Conservation (phyloP, 35 echinoderm and acorn worm species). For the Heliocidaris tuberculata region DNA sequence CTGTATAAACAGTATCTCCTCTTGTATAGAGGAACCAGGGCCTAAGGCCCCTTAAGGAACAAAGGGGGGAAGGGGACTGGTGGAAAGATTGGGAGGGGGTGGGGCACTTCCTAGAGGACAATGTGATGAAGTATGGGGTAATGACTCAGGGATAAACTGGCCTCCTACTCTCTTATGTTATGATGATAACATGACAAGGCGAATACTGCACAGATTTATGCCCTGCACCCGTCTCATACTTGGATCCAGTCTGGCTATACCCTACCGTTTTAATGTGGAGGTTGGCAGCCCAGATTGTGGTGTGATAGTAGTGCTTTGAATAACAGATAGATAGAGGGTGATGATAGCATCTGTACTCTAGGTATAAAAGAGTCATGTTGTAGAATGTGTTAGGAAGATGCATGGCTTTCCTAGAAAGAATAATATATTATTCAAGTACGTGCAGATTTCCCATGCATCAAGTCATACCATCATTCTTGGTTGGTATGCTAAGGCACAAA, state of each 20-base stretch:
- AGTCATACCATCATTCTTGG: background rate
- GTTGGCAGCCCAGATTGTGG: background rate
- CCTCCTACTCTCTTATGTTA: background rate
- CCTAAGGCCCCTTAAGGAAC: background rate
- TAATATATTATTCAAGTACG: background rate
- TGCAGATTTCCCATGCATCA: slow-evolving; percentile 1
- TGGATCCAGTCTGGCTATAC: background rate
- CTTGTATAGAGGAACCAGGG: background rate
- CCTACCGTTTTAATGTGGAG: background rate
- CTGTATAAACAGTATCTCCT: slow-evolving; percentile 42
- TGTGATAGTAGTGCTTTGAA: background rate
- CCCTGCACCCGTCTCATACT: background rate
- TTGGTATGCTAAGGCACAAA: slow-evolving; percentile 7
- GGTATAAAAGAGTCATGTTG: background rate
- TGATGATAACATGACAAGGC: background rate
- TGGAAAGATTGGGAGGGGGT: background rate
- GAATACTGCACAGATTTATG: background rate
- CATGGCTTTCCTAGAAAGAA: background rate
- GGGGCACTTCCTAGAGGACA: background rate
- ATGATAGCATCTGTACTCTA: slow-evolving; percentile 1
- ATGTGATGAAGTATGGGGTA: background rate
- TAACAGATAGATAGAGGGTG: background rate
- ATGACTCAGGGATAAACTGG: background rate
- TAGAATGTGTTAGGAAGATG: slow-evolving; percentile 11
- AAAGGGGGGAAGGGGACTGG: background rate